Evolutionary conservation across 2,797 vertebrate genomes (phyloP).

Genomic region (Parotocinclus haroldoi): DNA sequence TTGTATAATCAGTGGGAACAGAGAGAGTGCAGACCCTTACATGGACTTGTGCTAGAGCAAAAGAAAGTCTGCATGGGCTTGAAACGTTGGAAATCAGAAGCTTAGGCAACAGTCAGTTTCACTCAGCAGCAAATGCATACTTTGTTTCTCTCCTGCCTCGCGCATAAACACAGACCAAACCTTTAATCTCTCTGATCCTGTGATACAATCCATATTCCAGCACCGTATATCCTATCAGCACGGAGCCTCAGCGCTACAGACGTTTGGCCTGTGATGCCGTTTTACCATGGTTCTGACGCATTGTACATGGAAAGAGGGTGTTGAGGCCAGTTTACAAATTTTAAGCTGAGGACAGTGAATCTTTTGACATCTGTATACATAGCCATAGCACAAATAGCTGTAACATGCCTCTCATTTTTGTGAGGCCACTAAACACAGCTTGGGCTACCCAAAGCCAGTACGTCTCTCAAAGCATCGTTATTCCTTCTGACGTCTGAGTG

Average conservation of each 20-base stretch:
- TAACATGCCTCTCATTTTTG: slow-evolving; percentile 23
- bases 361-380: slow-evolving; percentile 30
- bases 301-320: slow-evolving; percentile 11
- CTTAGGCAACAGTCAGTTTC: not conserved
- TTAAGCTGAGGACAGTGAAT: slow-evolving; percentile 27
- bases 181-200: slow-evolving; percentile 6
- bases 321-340: slow-evolving; percentile 17
- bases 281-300: not conserved
- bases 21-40: slow-evolving; percentile 1
- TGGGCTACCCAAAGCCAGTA: slow-evolving; percentile 2
- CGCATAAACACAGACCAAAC: too few species aligned
- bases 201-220: slow-evolving; percentile 37
- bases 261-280: not conserved
- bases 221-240: not conserved
- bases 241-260: not conserved
- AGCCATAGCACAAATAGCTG: slow-evolving; percentile 15
- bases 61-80: not conserved
- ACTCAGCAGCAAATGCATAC: too few species aligned
- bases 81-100: not conserved
- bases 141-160: too few species aligned
- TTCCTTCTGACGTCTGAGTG: slow-evolving; percentile 31
- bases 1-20: not conserved
- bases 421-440: slow-evolving; percentile 13
- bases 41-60: not conserved
- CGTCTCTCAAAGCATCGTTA: slow-evolving; percentile 22